Base-by-base conservation (phyloP, 2,113 vertebrate species). In the Sclerurus mexicanus region DNA sequence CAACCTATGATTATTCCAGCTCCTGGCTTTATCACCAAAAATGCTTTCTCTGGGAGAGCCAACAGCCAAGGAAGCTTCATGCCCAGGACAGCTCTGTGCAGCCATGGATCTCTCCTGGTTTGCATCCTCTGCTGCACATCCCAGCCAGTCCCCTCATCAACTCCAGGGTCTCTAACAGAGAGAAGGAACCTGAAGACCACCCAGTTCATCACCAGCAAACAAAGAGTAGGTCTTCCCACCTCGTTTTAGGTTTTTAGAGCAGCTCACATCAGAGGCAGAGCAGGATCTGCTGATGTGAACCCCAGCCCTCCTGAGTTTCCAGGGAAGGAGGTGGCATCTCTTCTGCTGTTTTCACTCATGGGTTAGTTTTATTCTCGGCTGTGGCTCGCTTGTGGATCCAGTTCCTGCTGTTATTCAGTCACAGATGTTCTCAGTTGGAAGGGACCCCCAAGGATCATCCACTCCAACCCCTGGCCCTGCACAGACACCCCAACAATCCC, bases 401-500 rank as follows among this genome's bases (percentile, higher is more conserved):
- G 16, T 42, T 80, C 35, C 42, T 56, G 31, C 10, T 22, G 10
- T 1, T 49, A 21, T 49, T 31, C 85, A 47, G 11, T 42, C 42
- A 6, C 12, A 27, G 67, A 35, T 12, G 1, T 56, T 58, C 49
- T 25, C 6, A 35, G 21, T 3, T 3, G 30, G 49, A 21, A 63
- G 6, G 10, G 10, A 33, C 22, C 53, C 44, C 0, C 35, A 76
- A 2, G 31, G 16, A 31, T 7, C 20, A 30, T 12, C 23, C 16
- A 62, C 27, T 1, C 3, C 53, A 42, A 1, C 17, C 13, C 66
- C 67, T 18, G 21, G 0, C 25, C 50, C 76, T 73, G 76, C 76
- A 0, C 50, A 81, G 50, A 10, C 37, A 22, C 50, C 59, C 50
- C 76, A 80, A 28, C 24, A 49, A 18, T 1, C 35, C 66, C 85